phyloP scores from a whole-genome alignment of 2,888 invertebrate species.

The Amaurobius ferox region DNA sequence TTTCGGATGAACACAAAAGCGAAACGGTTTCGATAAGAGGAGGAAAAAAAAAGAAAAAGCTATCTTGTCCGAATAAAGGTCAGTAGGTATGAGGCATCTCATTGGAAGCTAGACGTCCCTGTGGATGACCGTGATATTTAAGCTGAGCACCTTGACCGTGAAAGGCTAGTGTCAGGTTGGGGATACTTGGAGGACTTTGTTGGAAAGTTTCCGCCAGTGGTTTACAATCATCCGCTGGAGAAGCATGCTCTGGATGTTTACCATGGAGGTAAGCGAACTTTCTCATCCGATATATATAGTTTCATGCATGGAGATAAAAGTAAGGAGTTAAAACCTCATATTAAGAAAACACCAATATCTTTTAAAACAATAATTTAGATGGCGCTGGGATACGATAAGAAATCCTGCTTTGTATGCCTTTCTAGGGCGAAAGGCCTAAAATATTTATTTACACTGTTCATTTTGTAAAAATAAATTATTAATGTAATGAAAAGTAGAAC shows the following conservation, averaged over 20 bases:
- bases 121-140: slow-evolving; percentile 36
- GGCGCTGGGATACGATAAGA: no score
- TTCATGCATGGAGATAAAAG: no score
- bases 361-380: no score
- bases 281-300: no score
- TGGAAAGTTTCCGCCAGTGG: neutral
- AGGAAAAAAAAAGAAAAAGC: no score
- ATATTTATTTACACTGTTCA: no score
- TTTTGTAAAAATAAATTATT: no score
- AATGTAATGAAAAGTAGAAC: no score
- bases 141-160: slow-evolving; percentile 58
- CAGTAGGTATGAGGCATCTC: slow-evolving; percentile 46
- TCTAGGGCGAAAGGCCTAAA: no score
- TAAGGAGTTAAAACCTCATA: no score
- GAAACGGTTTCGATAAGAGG: slow-evolving; percentile 17
- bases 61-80: slow-evolving; percentile 43
- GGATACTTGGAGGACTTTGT: neutral
- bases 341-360: no score
- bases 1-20: slow-evolving; percentile 5
- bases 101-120: slow-evolving; percentile 33
- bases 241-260: neutral
- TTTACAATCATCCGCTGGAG: neutral
- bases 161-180: slow-evolving; percentile 43
- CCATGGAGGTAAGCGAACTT: slow-evolving; percentile 50
- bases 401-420: no score